These are phyloP conservation scores for Botrylloides violaceus DNA, from an alignment of 23 tunicate genomes.

Conservation along the genomic window DNA sequence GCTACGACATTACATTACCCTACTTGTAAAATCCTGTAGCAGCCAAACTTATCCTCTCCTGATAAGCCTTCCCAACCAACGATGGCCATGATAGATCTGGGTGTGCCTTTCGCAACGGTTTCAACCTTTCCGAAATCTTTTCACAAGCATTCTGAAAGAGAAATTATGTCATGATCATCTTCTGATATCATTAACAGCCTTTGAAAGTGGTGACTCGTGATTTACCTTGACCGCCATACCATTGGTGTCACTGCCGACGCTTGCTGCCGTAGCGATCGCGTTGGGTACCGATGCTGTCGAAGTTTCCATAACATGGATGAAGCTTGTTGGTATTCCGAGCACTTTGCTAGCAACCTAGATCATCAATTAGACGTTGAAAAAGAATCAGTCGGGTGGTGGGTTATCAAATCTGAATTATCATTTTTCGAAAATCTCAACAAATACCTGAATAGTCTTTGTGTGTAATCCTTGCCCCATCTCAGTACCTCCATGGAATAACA, in stretches of 20 bases:
- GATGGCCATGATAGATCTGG: conserved; percentile 43
- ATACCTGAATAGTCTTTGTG: conserved; percentile 38
- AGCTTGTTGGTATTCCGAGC: conserved; percentile 48
- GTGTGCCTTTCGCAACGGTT: conserved; percentile 33
- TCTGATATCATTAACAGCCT: not conserved
- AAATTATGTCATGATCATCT: not conserved
- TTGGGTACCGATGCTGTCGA: conserved; percentile 76
- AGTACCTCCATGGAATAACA: conserved; percentile 41
- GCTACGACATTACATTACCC: no score
- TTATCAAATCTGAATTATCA: no score
- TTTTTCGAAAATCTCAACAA: not conserved
- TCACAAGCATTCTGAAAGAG: conserved; percentile 68
- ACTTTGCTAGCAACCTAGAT: conserved; percentile 67
- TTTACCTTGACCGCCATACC: conserved; percentile 89
- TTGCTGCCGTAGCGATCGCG: conserved; percentile 71
- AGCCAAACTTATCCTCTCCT: conserved; percentile 50
- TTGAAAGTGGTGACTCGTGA: not conserved
- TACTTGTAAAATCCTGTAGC: conserved; percentile 69
- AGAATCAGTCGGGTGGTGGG: no score
- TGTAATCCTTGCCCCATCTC: conserved; percentile 63
- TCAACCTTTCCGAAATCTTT: conserved; percentile 25
- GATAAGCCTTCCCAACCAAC: conserved; percentile 42
- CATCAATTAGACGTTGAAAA: no score
- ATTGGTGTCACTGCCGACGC: conserved; percentile 56
- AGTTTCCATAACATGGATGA: conserved; percentile 51